phyloP scores from a whole-genome alignment of 2,797 vertebrate genomes.

The Zalophus californianus region DNA sequence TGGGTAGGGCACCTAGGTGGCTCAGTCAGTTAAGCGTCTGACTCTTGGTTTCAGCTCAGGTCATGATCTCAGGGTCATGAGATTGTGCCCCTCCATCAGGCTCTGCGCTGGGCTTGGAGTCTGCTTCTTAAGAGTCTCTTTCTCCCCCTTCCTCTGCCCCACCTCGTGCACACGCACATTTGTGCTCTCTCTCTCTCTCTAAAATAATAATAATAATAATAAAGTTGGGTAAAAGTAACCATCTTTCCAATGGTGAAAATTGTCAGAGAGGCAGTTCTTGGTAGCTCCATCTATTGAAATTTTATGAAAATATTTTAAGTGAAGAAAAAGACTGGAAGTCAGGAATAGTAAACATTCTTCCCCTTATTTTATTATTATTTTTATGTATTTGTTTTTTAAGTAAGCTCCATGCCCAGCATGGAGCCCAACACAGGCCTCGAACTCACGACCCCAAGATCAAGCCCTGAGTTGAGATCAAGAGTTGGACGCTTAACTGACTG shows the following conservation, averaged over 20 bases:
- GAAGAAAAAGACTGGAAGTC: background rate
- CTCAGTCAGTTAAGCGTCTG: background rate
- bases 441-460: background rate
- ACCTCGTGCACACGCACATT: background rate
- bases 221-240: background rate
- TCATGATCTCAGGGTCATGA: background rate
- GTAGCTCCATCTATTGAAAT: background rate
- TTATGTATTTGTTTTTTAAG: background rate
- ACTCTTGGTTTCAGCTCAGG: background rate
- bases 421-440: background rate
- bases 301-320: background rate
- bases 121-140: background rate
- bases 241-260: background rate
- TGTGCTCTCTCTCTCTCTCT: background rate
- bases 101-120: background rate
- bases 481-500: background rate
- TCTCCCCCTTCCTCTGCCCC: background rate
- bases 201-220: background rate
- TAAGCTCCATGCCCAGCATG: too few species aligned
- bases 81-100: background rate
- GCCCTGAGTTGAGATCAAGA: background rate
- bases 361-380: background rate
- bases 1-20: background rate
- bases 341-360: background rate
- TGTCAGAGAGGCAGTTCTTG: background rate